Evolutionary conservation across 2,113 vertebrate species (phyloP).

Genomic region (Lota lota): DNA sequence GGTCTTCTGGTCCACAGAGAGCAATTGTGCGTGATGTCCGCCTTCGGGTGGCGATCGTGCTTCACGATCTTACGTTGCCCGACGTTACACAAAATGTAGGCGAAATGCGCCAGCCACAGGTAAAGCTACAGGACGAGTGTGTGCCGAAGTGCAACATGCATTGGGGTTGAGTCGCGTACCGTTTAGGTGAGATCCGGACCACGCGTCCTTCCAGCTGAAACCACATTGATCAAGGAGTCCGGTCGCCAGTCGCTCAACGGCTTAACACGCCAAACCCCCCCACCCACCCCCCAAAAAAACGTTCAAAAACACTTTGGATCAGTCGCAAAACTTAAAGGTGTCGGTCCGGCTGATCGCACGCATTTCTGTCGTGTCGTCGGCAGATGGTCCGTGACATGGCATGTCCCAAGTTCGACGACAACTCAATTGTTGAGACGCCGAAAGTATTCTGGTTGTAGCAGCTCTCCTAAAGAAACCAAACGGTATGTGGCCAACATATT

Average conservation of each 20-base stretch:
- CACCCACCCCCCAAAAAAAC: too few species aligned
- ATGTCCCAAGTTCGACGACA: constrained; percentile 7
- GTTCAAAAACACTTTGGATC: constrained; percentile 15
- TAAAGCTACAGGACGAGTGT: neutral
- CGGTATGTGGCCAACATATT: too few species aligned
- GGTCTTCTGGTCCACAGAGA: too few species aligned
- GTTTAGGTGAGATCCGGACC: constrained; percentile 81
- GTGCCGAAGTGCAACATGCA: neutral
- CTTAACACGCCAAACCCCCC: constrained; percentile 12
- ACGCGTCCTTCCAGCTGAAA: constrained; percentile 73
- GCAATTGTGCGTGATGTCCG: too few species aligned
- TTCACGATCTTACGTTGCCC: too few species aligned
- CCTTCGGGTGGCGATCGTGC: too few species aligned
- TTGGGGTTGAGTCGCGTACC: constrained; percentile 49
- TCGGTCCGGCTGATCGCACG: neutral
- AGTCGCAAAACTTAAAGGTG: neutral
- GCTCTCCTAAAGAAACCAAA: too few species aligned
- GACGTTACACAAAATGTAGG: too few species aligned
- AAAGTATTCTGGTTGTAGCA: too few species aligned
- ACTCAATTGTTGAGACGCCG: neutral
- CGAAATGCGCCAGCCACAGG: too few species aligned
- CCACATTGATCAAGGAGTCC: constrained; percentile 74
- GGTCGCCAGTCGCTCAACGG: constrained; percentile 52
- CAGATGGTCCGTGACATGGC: constrained; percentile 53
- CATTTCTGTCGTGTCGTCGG: constrained; percentile 30